A percentile compares a stretch with the other conserved stretches of the same genome.
Evolutionary conservation across 2,113 vertebrate genomes (phyloP).

Genomic region (Anhinga rufa): DNA sequence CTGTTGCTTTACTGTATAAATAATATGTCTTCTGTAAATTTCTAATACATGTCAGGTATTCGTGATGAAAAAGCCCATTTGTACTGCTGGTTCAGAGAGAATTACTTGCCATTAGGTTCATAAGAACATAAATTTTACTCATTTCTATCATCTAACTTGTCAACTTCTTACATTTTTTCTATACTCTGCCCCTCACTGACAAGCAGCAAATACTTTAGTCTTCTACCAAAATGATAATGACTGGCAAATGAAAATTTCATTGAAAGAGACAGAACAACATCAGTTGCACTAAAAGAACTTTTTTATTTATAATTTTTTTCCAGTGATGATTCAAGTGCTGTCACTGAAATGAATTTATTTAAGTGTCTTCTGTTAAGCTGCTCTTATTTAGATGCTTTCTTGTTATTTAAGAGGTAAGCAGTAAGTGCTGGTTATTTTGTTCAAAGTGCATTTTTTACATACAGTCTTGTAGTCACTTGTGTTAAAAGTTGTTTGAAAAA

Average conservation of each 20-base stretch:
- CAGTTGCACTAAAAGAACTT: neutral
- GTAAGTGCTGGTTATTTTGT: neutral
- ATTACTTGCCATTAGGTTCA: constrained; percentile 77
- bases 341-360: neutral
- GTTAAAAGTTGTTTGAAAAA: neutral
- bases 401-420: neutral
- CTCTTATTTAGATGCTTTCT: neutral
- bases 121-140: constrained; percentile 74
- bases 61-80: constrained; percentile 74
- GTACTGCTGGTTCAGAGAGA: constrained; percentile 73
- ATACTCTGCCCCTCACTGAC: constrained; percentile 65
- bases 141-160: constrained; percentile 71
- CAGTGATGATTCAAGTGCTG: neutral
- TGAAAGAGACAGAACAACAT: constrained; percentile 36
- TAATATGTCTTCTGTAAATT: constrained; percentile 72
- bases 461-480: neutral
- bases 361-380: neutral
- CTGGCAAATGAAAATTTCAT: constrained; percentile 68
- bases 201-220: constrained; percentile 67
- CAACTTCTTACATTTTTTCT: constrained; percentile 60
- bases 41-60: constrained; percentile 68
- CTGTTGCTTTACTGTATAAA: constrained; percentile 63
- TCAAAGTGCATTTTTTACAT: neutral
- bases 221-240: constrained; percentile 68
- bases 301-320: neutral